Percentiles rank a stretch among this genome's conserved stretches.
Conservation (phyloP, 2,888 invertebrate species). For the Eupithecia tripunctaria region DNA sequence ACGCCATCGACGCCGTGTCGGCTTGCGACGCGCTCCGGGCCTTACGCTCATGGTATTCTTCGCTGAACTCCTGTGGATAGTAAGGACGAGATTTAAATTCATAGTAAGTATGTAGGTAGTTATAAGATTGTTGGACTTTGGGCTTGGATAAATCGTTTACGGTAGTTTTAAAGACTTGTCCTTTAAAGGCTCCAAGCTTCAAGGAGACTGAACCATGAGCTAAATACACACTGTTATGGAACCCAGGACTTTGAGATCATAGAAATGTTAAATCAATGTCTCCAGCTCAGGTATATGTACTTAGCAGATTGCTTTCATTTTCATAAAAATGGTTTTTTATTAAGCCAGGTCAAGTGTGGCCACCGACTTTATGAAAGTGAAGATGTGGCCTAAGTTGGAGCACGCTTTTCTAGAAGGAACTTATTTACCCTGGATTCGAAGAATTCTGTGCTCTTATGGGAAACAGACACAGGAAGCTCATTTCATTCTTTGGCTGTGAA, state of each 20-base stretch:
- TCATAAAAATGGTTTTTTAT: too few relatives aligned
- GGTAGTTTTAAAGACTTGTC: background rate
- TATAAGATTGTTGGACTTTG: background rate
- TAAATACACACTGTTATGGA: too few relatives aligned
- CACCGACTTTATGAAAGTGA: too few relatives aligned
- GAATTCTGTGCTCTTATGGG: too few relatives aligned
- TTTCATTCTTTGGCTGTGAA: too few relatives aligned
- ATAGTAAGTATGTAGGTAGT: background rate
- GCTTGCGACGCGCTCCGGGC: constrained; percentile 84
- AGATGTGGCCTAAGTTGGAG: too few relatives aligned
- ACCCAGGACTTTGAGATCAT: background rate
- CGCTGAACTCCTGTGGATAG: constrained; percentile 88
- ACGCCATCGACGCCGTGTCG: constrained; percentile 84
- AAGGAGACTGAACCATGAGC: background rate
- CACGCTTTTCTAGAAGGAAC: too few relatives aligned
- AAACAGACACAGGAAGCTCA: too few relatives aligned
- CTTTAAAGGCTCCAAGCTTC: background rate
- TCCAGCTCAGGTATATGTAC: background rate
- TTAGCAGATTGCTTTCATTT: background rate
- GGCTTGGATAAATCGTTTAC: background rate
- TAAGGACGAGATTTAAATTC: background rate
- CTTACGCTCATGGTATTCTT: constrained; percentile 90
- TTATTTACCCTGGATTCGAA: too few relatives aligned
- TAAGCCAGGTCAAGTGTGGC: too few relatives aligned
- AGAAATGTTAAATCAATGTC: background rate